These are phyloP conservation scores for Aphrophora alni DNA, from an alignment of 2,888 invertebrate genomes.

Conservation along the genomic window DNA sequence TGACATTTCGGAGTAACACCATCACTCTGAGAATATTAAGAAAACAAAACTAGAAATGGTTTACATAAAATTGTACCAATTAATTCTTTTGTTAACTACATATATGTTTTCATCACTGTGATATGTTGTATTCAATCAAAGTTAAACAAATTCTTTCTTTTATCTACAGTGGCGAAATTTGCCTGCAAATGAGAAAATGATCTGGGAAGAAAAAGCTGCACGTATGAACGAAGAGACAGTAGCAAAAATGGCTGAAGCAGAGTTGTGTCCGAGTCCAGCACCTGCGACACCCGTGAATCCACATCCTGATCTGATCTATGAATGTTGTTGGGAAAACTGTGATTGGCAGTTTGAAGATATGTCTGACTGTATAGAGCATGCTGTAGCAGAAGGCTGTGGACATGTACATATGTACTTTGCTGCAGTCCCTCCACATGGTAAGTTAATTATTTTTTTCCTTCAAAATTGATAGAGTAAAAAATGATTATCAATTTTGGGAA, in stretches of 20 bases:
- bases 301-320: slow-evolving; percentile 65
- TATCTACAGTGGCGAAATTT: slow-evolving; percentile 88
- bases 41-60: too few relatives aligned
- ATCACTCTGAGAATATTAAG: too few relatives aligned
- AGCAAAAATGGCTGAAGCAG: slow-evolving; percentile 65
- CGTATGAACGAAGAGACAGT: slow-evolving; percentile 87
- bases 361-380: slow-evolving; percentile 87
- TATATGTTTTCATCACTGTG: too few relatives aligned
- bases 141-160: too few relatives aligned
- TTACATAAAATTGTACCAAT: too few relatives aligned
- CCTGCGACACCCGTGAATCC: slow-evolving; percentile 46
- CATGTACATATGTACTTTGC: slow-evolving; percentile 70
- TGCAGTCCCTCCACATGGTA: slow-evolving; percentile 56
- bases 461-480: too few relatives aligned
- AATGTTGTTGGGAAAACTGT: slow-evolving; percentile 91
- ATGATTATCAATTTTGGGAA: too few relatives aligned
- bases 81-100: too few relatives aligned
- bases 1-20: too few relatives aligned
- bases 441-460: too few relatives aligned
- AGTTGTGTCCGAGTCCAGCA: slow-evolving; percentile 55
- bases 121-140: too few relatives aligned
- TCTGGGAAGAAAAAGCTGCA: slow-evolving; percentile 93
- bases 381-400: slow-evolving; percentile 78
- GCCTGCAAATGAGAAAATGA: slow-evolving; percentile 84
- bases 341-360: slow-evolving; percentile 93